phyloP scores from a whole-genome alignment of 2,113 vertebrate species.

The Carlito syrichta region DNA sequence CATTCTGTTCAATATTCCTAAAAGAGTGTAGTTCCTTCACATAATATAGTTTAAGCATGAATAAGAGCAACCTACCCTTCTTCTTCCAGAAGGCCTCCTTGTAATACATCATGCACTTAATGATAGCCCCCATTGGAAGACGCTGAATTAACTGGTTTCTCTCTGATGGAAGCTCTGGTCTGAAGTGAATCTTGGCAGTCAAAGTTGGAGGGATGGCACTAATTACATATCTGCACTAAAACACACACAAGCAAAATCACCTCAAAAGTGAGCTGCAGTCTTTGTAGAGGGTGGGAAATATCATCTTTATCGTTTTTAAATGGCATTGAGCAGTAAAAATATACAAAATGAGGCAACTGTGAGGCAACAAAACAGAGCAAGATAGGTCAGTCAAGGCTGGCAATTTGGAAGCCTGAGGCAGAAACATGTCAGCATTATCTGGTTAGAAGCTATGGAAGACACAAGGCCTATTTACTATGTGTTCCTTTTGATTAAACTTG shows the following conservation, averaged over 20 bases:
- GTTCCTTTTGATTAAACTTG: slow-evolving; percentile 62
- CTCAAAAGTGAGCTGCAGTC: not conserved
- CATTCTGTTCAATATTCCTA: not conserved
- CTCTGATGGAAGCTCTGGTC: slow-evolving; percentile 90
- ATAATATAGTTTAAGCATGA: slow-evolving; percentile 1
- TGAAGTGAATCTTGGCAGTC: slow-evolving; percentile 94
- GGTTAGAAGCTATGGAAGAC: slow-evolving; percentile 67
- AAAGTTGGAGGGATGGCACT: slow-evolving; percentile 91
- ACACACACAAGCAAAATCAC: slow-evolving; percentile 55
- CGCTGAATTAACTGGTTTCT: slow-evolving; percentile 95
- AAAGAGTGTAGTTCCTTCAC: not conserved
- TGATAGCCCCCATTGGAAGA: slow-evolving; percentile 95
- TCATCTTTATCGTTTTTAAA: slow-evolving; percentile 38
- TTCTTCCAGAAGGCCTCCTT: slow-evolving; percentile 95
- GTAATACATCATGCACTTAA: slow-evolving; percentile 99
- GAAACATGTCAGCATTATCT: slow-evolving; percentile 45
- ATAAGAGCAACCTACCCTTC: slow-evolving; percentile 83
- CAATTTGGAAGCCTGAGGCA: slow-evolving; percentile 49
- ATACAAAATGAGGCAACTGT: not conserved
- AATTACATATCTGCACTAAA: slow-evolving; percentile 91
- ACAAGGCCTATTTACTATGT: slow-evolving; percentile 57
- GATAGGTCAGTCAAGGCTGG: slow-evolving; percentile 20
- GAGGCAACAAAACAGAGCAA: slow-evolving; percentile 29
- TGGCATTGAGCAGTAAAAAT: not conserved
- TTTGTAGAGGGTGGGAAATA: not conserved